Evolutionary conservation across 2,797 vertebrate species (phyloP), one percentile per base, ranked within the genome.

Genomic region (Pangasius mekongensis): DNA sequence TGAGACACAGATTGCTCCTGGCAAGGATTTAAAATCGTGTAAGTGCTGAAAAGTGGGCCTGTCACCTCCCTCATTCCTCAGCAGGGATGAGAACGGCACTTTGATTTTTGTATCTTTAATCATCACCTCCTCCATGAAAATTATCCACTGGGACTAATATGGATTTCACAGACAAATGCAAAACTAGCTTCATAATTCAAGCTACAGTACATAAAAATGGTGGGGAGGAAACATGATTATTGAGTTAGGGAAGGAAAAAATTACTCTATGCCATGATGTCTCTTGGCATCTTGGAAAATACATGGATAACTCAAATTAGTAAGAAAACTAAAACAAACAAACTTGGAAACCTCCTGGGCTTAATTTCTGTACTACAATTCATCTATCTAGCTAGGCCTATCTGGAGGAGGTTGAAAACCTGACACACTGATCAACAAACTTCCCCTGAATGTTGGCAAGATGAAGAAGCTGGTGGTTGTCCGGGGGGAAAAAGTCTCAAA

Each of bases 1-100:
- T 52, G 64, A 84, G n/a, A 84, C 47, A 20, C 64, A 84, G 83
- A 54, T 84, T 83, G 80, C 80, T 83, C 24, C 80, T 83, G 58
- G 80, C 80, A 83, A 62, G 80, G 58, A 64, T 64, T 83, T 83
- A 64, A 62, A 83, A 83, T 83, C 81, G 16, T 83, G 36, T 83
- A 83, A 83, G 58, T 30, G 22, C 58, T 64, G 58, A 11, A 83
- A 64, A 64, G 39, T 47, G 81, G 14, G 60, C 60, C 58, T 83
- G 81, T 83, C 58, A 11, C 81, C 56, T 83, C 60, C 39, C 58
- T 64, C 36, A 9, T 83, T 83, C 58, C 36, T 43, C 80, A 62
- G 58, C 7, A n/a, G 58, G 43, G 54, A 47, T 47, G 54, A 60
- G 78, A 81, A 81, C 54, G 13, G 33, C 54, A 60, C 78, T 81